Evolutionary conservation across 2,797 vertebrate genomes (phyloP).

Genomic region (Leptatherina wallacei): DNA sequence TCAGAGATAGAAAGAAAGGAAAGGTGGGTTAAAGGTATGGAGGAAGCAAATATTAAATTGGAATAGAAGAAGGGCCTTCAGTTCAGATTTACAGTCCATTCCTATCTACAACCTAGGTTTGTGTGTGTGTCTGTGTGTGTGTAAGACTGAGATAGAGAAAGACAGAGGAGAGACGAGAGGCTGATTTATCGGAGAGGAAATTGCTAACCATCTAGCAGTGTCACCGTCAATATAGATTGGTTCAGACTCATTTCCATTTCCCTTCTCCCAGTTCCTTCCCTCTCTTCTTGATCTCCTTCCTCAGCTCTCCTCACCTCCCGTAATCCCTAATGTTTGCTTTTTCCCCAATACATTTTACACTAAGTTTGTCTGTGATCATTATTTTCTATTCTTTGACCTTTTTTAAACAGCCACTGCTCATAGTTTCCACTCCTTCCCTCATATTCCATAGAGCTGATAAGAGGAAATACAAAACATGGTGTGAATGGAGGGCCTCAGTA

Average conservation of each 20-base stretch:
- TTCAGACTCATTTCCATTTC: constrained; percentile 77
- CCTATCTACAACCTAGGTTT: constrained; percentile 71
- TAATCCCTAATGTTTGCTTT: not conserved
- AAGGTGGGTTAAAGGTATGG: constrained; percentile 23
- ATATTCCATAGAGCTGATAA: constrained; percentile 44
- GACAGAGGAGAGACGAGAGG: constrained; percentile 70
- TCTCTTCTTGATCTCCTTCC: constrained; percentile 25
- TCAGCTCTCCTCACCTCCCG: constrained; percentile 16
- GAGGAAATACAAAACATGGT: constrained; percentile 40
- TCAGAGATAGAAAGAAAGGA: constrained; percentile 21
- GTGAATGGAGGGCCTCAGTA: constrained; percentile 40
- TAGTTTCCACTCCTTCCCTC: not conserved
- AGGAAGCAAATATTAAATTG: constrained; percentile 69
- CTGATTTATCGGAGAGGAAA: constrained; percentile 87
- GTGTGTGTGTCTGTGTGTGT: constrained; percentile 29
- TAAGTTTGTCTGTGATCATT: constrained; percentile 2
- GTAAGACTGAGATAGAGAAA: constrained; percentile 60
- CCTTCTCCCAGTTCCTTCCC: constrained; percentile 55
- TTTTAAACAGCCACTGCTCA: not conserved
- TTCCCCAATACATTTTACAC: constrained; percentile 3
- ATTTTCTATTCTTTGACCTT: not conserved
- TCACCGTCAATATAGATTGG: constrained; percentile 81
- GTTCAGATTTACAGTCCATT: constrained; percentile 79
- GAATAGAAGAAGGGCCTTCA: constrained; percentile 69
- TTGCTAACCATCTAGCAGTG: constrained; percentile 83